Base-by-base conservation (phyloP, 1,140 invertebrate genomes). In the Gonioctena quinquepunctata region DNA sequence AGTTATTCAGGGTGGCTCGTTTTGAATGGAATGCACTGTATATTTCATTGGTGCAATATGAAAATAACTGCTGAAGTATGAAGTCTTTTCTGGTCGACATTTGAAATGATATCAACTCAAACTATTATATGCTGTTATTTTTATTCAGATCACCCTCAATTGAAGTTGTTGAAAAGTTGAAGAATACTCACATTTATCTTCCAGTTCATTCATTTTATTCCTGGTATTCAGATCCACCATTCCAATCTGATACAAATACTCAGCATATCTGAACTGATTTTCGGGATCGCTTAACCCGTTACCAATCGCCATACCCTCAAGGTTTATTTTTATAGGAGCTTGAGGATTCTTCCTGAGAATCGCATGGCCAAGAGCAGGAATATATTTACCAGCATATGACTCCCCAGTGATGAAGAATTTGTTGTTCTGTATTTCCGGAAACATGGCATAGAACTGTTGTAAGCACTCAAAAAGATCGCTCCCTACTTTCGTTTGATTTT, bases 331-430 rank as follows among this genome's bases (percentile, higher is more conserved):
- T 2, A 83, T 75, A 48, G 86, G 77, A 16, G 89, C 85, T 19
- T 84, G 83, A 28, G 86, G 82, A 72, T 90, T 92, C 26, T 89
- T 86, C 69, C 86, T 85, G 71, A 92, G 88, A 66, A 72, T 80
- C 93, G 93, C 80, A 91, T 91, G 88, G 0, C 88, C 88, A 6
- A 94, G 83, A 0, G 92, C 91, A 5, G 93, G 93, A 1, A 94
- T 89, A 79, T 94, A 94, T 80, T 92, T 91, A n/a, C 94, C 94
- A 2, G 88, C 94, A 81, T 95, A 96, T 2, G 94, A 95, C 82
- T 96, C 94, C 3, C 94, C 94, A 22, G 91, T 89, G 1, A 95
- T 87, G 72, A 88, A 93, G 60, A 94, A 89, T 19, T 90, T 87
- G 69, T 90, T 92, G 3, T 83, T 77, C 59, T 87, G 85, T 3